Percentiles rank a stretch among this genome's conserved stretches.
These are phyloP conservation scores for Panorpa germanica DNA, from an alignment of 2,888 invertebrate genomes.

Conservation along the genomic window DNA sequence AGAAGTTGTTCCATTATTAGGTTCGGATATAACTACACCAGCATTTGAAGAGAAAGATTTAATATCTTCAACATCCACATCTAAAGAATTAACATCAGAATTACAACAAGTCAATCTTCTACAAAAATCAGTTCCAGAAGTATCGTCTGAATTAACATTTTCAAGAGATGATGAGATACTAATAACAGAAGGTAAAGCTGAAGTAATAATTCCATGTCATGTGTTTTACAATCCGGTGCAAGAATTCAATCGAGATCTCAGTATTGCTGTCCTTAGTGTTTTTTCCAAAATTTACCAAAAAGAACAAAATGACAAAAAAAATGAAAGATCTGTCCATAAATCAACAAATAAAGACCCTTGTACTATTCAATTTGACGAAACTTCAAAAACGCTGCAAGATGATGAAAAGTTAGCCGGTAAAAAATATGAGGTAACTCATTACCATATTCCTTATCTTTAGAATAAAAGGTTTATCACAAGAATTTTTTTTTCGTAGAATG, in stretches of 20 bases:
- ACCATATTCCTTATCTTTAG: conserved; percentile 9
- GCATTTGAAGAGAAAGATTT: too few species aligned
- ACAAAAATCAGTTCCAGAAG: too few species aligned
- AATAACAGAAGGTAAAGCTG: conserved; percentile 61
- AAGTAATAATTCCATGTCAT: conserved; percentile 50
- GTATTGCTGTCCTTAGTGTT: conserved; percentile 52
- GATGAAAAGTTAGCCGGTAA: conserved; percentile 2
- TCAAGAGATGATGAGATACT: conserved; percentile 18
- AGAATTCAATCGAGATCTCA: conserved; percentile 93
- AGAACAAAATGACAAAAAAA: conserved; percentile 16
- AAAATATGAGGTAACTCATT: conserved; percentile 8
- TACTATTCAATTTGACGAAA: too few species aligned
- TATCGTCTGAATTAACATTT: too few species aligned
- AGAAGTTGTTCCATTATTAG: too few species aligned
- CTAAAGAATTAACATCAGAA: too few species aligned
- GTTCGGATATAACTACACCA: too few species aligned
- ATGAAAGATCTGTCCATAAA: conserved; percentile 12
- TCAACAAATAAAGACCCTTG: conserved; percentile 11
- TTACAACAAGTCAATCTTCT: too few species aligned
- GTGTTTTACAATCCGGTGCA: conserved; percentile 98
- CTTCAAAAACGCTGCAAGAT: too few species aligned
- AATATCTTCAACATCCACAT: too few species aligned
- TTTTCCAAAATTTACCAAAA: conserved; percentile 34
- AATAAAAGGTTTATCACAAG: too few species aligned
- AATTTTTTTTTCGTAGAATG: conserved; percentile 27